A percentile compares a stretch with the other conserved stretches of the same genome.
Evolutionary conservation across 2,888 invertebrate species (phyloP).

Genomic region (Harpalus rubripes): DNA sequence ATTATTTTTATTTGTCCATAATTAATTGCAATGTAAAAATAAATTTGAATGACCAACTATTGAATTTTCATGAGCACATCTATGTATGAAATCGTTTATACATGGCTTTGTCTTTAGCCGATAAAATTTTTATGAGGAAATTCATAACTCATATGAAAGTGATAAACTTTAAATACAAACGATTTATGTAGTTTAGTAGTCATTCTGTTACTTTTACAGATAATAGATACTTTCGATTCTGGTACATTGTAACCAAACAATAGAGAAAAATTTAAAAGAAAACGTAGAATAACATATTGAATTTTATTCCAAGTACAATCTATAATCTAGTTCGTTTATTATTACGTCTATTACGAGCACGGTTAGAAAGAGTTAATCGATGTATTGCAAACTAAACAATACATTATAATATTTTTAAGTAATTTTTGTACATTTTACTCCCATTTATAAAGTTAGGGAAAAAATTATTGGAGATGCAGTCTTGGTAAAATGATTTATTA

Average conservation of each 20-base stretch:
- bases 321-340: too few relatives aligned
- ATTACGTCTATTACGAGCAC: too few relatives aligned
- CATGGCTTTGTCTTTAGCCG: not conserved
- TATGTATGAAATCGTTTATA: not conserved
- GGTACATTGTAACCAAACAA: not conserved
- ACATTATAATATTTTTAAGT: too few relatives aligned
- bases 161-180: slow-evolving; percentile 7
- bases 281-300: too few relatives aligned
- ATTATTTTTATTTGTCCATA: not conserved
- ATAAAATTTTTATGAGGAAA: not conserved
- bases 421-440: too few relatives aligned
- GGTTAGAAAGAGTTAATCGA: too few relatives aligned
- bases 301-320: too few relatives aligned
- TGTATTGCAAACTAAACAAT: too few relatives aligned
- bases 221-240: not conserved
- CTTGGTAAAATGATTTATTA: too few relatives aligned
- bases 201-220: not conserved
- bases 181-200: slow-evolving; percentile 2
- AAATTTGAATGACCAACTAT: not conserved
- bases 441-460: too few relatives aligned
- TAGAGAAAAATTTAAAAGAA: not conserved
- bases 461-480: too few relatives aligned
- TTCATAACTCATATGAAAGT: slow-evolving; percentile 19
- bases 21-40: not conserved
- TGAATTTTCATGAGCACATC: slow-evolving; percentile 10